phyloP scores from a whole-genome alignment of 2,113 vertebrate species.

The Pseudorasbora parva region DNA sequence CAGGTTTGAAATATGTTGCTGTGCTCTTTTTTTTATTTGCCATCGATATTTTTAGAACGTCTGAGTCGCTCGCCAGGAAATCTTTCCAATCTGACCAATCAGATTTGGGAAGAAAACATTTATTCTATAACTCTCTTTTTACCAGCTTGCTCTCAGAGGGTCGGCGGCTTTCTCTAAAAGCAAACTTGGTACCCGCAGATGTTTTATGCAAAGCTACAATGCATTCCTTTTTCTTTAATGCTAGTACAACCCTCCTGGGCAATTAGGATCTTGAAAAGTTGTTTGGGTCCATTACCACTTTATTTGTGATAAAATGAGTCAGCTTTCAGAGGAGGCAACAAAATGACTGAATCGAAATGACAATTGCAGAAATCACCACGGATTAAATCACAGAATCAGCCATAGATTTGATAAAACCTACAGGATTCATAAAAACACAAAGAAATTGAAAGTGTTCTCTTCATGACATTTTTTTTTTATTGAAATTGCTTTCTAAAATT shows the following conservation, averaged over 20 bases:
- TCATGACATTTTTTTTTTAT: neutral
- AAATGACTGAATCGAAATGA: neutral
- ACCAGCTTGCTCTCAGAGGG: neutral
- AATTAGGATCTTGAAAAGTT: neutral
- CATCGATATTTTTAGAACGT: neutral
- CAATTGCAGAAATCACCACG: neutral
- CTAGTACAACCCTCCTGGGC: neutral
- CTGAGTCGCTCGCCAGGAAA: slow-evolving; percentile 42
- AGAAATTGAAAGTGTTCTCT: neutral
- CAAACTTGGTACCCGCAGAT: slow-evolving; percentile 18
- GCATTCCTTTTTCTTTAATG: neutral
- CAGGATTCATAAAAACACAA: neutral
- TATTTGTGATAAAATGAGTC: neutral
- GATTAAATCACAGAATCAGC: neutral
- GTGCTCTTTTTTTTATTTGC: slow-evolving; percentile 13
- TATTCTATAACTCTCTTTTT: neutral
- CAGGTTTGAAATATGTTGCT: slow-evolving; percentile 44
- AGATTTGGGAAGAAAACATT: slow-evolving; percentile 28
- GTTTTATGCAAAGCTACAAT: slow-evolving; percentile 17
- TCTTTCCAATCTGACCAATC: slow-evolving; percentile 47
- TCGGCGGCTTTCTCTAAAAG: slow-evolving; percentile 8
- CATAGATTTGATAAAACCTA: too few relatives aligned
- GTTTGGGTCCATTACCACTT: neutral
- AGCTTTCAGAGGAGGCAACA: neutral
- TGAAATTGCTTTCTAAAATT: slow-evolving; percentile 19